phyloP scores from a whole-genome alignment of 2,888 invertebrate genomes.

The Craniophora ligustri region DNA sequence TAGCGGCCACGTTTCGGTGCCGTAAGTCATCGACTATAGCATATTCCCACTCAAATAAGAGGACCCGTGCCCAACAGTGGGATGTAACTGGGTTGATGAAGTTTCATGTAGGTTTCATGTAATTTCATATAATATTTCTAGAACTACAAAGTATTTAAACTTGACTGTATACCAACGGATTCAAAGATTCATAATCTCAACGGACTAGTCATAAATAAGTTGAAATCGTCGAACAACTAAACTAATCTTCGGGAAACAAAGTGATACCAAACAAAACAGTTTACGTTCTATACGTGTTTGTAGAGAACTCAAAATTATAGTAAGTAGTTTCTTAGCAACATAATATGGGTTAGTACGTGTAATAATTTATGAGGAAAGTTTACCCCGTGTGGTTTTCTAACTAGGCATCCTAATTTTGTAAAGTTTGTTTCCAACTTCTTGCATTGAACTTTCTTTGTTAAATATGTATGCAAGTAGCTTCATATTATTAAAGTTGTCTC shows the following conservation, averaged over 20 bases:
- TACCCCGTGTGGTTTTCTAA: constrained; percentile 56
- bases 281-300: constrained; percentile 25
- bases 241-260: constrained; percentile 23
- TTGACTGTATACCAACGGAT: too few species aligned
- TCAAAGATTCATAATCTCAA: constrained; percentile 15
- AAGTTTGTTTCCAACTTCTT: constrained; percentile 51
- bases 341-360: constrained; percentile 50
- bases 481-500: constrained; percentile 21
- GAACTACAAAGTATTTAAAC: too few species aligned
- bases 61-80: too few species aligned
- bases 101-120: too few species aligned
- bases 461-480: background rate
- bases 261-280: constrained; percentile 43
- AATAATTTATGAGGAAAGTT: constrained; percentile 65
- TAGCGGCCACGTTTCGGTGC: too few species aligned
- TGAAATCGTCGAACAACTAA: constrained; percentile 36
- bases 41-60: too few species aligned
- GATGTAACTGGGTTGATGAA: too few species aligned
- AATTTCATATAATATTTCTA: background rate
- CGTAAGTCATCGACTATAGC: too few species aligned
- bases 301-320: constrained; percentile 34
- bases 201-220: constrained; percentile 35
- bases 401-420: constrained; percentile 55
- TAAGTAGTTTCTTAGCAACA: constrained; percentile 52
- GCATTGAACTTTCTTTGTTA: constrained; percentile 34